Conservation (phyloP, 2,113 vertebrate genomes). For the Bagarius yarrelli region DNA sequence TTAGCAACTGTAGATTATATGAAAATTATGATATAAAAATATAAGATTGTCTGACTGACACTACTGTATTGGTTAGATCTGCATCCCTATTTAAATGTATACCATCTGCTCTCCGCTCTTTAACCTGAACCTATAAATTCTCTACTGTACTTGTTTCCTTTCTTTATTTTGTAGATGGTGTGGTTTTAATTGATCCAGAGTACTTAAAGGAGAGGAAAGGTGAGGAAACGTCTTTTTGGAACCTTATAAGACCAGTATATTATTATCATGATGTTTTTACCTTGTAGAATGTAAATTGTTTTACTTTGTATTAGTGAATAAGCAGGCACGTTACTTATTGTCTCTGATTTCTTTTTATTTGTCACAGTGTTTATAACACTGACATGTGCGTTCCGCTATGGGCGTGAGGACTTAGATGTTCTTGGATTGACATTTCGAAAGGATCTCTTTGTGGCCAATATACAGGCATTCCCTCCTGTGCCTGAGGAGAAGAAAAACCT, state of each 20-base stretch:
- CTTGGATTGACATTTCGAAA: conserved; percentile 92
- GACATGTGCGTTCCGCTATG: conserved; percentile 95
- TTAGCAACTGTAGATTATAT: no score
- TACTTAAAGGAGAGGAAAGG: conserved; percentile 97
- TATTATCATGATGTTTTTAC: conserved; percentile 3
- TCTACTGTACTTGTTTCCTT: conserved; percentile 15
- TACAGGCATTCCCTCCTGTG: conserved; percentile 84
- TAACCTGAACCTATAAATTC: not conserved
- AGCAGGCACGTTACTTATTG: not conserved
- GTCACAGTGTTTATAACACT: conserved; percentile 86
- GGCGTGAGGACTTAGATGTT: conserved; percentile 92
- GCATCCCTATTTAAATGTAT: no score
- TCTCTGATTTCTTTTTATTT: conserved; percentile 12
- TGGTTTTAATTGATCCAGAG: conserved; percentile 92
- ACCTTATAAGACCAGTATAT: not conserved
- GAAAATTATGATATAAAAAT: no score
- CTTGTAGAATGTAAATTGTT: not conserved
- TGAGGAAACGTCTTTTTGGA: conserved; percentile 56
- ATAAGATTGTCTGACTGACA: no score
- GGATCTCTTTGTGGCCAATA: conserved; percentile 88
- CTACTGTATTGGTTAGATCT: no score
- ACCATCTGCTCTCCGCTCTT: no score
- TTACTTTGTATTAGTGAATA: not conserved
- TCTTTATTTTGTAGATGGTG: conserved; percentile 78
- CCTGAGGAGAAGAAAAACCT: conserved; percentile 81